Base-by-base conservation (phyloP, 1,140 invertebrate genomes). In the Phocides pigmalion region DNA sequence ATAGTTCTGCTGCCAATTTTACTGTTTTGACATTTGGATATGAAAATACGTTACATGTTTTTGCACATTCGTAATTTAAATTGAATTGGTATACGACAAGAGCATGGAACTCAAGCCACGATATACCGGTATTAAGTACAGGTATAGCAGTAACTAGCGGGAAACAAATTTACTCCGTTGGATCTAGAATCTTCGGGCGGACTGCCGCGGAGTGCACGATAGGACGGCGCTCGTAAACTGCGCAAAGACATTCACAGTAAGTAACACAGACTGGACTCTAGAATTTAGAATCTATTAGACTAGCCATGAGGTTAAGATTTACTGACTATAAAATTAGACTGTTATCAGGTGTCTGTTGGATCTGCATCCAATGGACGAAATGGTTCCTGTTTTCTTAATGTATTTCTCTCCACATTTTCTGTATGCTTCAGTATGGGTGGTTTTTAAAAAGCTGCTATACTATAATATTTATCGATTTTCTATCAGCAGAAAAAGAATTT, bases 141-240 rank as follows among this genome's bases (percentile, higher is more conserved):
- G n/a, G 35, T 32, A 32, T 3, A 11, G 25, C 5, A 28, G n/a
- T 32, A 32, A 11, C 28, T 32, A 32, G 28, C 28, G 28, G 28
- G 28, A 11, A 39, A 39, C 35, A 14, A 76, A 76, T 72, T 58
- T 66, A 76, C 49, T 71, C 70, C 68, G 66, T 68, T 68, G 76
- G 72, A 82, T 83, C 76, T 79, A 72, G 72, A 79, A 83, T 83
- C 74, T 76, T 76, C 73, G 73, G 62, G 67, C 58, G 72, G 73
- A 50, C 47, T 50, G 22, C 47, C 71, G 64, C 67, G 58, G 68
- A 72, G 76, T 72, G 68, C 76, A 72, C 70, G 80, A 81, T 81
- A 80, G 78, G 70, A 79, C 77, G 77, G 72, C 72, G 77, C 70
- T 84, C 83, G 81, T 84, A 86, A 84, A 86, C 79, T 76, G 56